Conservation (phyloP, 2,113 vertebrate genomes). For the Vidua macroura region DNA sequence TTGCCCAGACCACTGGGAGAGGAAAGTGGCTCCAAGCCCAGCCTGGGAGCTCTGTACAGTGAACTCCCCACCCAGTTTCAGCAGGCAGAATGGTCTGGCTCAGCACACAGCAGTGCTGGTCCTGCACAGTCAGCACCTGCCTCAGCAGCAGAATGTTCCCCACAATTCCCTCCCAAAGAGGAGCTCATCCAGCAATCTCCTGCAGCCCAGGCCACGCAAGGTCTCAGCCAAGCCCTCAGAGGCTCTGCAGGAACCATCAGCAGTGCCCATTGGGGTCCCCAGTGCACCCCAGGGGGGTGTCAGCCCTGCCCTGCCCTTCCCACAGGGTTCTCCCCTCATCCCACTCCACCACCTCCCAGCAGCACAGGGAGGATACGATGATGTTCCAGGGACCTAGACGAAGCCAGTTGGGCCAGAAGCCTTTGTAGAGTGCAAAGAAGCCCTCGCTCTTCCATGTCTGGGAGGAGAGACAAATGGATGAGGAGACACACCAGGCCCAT, state of each 20-base stretch:
- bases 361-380: slow-evolving; percentile 88
- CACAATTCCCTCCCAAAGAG: fast-evolving
- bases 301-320: background rate
- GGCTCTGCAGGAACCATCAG: background rate
- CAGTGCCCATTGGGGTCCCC: background rate
- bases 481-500: fast-evolving
- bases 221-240: background rate
- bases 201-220: background rate
- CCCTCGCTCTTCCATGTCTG: slow-evolving; percentile 95
- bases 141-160: background rate
- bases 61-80: background rate
- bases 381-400: slow-evolving; percentile 97
- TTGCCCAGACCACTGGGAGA: background rate
- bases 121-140: background rate
- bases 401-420: slow-evolving; percentile 98
- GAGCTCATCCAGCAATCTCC: background rate
- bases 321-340: background rate
- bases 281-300: fast-evolving
- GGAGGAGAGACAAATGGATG: background rate
- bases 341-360: background rate
- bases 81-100: background rate
- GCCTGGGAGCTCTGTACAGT: background rate
- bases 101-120: background rate
- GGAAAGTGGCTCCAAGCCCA: background rate
- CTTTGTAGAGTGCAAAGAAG: slow-evolving; percentile 96